These are phyloP conservation scores for Dermolepida albohirtum DNA, from an alignment of 2,888 invertebrate species.

Conservation along the genomic window DNA sequence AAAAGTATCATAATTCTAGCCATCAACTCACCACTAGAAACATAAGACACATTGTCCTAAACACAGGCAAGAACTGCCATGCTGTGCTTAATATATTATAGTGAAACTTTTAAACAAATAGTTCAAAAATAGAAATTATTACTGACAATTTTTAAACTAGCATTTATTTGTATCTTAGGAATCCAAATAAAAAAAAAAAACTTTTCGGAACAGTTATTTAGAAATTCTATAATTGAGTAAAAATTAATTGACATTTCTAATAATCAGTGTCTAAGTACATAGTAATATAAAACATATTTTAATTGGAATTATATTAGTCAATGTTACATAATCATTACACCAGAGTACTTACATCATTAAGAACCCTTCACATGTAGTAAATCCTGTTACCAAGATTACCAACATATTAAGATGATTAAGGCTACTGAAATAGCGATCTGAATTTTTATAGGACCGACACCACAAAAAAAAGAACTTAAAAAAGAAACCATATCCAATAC, in stretches of 20 bases:
- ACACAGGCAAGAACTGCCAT: no score
- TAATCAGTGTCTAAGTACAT: neutral
- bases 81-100: no score
- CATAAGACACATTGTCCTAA: no score
- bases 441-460: slow-evolving; percentile 34
- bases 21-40: no score
- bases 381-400: slow-evolving; percentile 20
- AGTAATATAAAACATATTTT: neutral
- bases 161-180: no score
- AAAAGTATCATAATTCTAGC: no score
- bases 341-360: slow-evolving; percentile 28
- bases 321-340: slow-evolving; percentile 26
- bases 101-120: no score
- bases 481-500: slow-evolving; percentile 25
- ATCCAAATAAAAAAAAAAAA: no score
- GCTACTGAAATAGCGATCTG: neutral
- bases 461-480: slow-evolving; percentile 24
- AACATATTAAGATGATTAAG: slow-evolving; percentile 27
- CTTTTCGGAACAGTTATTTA: neutral
- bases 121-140: no score
- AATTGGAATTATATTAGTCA: neutral
- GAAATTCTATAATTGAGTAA: no score
- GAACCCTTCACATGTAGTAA: slow-evolving; percentile 3
- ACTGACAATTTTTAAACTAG: no score
- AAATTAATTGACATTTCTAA: neutral